A percentile compares a stretch with the other conserved stretches of the same genome.
Conservation (phyloP, 2,113 vertebrate species). For the Hydrolagus affinis region DNA sequence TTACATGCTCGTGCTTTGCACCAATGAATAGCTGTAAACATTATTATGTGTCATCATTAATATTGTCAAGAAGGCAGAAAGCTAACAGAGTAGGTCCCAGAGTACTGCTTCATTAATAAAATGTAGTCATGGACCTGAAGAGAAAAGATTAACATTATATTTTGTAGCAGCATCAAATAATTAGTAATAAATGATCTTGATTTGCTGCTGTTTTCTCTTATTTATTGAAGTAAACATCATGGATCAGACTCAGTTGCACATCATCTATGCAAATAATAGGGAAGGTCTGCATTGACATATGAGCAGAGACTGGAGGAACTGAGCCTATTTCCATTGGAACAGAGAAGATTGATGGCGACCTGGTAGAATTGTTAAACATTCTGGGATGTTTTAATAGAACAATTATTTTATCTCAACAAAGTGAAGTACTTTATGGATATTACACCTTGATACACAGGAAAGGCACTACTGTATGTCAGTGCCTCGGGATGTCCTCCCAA, state of each 20-base stretch:
- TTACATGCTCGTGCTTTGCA: neutral
- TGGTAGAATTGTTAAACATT: too few species aligned
- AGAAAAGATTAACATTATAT: conserved; percentile 30
- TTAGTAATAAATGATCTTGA: conserved; percentile 14
- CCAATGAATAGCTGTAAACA: conserved; percentile 13
- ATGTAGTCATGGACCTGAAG: neutral
- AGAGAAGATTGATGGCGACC: too few species aligned
- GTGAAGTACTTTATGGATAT: too few species aligned
- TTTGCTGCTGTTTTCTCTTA: conserved; percentile 4
- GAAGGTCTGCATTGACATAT: too few species aligned
- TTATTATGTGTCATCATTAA: conserved; percentile 24
- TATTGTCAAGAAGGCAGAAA: conserved; percentile 5
- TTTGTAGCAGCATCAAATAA: conserved; percentile 14
- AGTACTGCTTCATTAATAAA: conserved; percentile 31
- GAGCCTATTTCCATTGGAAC: too few species aligned
- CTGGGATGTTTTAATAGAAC: too few species aligned
- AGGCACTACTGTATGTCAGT: too few species aligned
- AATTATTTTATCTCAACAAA: too few species aligned
- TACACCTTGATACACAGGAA: too few species aligned
- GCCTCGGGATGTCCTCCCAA: too few species aligned
- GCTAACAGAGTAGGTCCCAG: conserved; percentile 16
- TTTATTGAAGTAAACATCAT: neutral
- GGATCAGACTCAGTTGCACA: neutral
- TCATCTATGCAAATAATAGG: too few species aligned
- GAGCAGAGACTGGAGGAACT: too few species aligned